Conservation (phyloP, 1,140 invertebrate species). For the Anoplophora glabripennis region DNA sequence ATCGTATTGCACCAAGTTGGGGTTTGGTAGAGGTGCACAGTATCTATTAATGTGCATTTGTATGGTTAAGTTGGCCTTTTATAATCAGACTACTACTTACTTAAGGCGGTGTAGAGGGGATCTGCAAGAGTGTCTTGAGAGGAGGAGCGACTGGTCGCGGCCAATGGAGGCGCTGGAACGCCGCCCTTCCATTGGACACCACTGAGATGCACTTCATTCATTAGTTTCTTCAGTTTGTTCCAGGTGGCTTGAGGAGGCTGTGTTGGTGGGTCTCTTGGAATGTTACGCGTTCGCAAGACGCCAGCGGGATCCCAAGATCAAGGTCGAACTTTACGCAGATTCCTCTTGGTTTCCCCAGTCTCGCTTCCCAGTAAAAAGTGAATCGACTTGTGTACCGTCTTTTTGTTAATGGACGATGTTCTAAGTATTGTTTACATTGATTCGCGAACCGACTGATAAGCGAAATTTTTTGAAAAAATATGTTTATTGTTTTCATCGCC, state of each 20-base stretch:
- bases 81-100: slow-evolving; percentile 39
- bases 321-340: slow-evolving; percentile 19
- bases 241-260: slow-evolving; percentile 10
- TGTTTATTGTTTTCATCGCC: too few species aligned
- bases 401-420: too few species aligned
- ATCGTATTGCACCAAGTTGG: slow-evolving; percentile 6
- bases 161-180: slow-evolving; percentile 26
- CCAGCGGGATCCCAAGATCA: slow-evolving; percentile 22
- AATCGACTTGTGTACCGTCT: too few species aligned
- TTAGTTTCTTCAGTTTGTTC: slow-evolving; percentile 27
- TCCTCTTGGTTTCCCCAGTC: slow-evolving; percentile 9
- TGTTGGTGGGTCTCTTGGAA: slow-evolving; percentile 15
- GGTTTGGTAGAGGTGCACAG: slow-evolving; percentile 25
- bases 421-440: too few species aligned
- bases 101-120: slow-evolving; percentile 32
- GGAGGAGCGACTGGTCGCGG: slow-evolving; percentile 33
- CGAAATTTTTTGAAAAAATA: too few species aligned
- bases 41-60: slow-evolving; percentile 34
- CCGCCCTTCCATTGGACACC: slow-evolving; percentile 19
- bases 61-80: slow-evolving; percentile 33
- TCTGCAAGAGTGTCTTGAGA: slow-evolving; percentile 23
- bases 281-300: slow-evolving; percentile 6
- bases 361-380: not conserved
- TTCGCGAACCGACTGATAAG: too few species aligned
- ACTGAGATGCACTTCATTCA: slow-evolving; percentile 39